Percentiles rank a stretch among this genome's conserved stretches.
Evolutionary conservation across 2,113 vertebrate species (phyloP).

Genomic region (Atrichornis clamosus): DNA sequence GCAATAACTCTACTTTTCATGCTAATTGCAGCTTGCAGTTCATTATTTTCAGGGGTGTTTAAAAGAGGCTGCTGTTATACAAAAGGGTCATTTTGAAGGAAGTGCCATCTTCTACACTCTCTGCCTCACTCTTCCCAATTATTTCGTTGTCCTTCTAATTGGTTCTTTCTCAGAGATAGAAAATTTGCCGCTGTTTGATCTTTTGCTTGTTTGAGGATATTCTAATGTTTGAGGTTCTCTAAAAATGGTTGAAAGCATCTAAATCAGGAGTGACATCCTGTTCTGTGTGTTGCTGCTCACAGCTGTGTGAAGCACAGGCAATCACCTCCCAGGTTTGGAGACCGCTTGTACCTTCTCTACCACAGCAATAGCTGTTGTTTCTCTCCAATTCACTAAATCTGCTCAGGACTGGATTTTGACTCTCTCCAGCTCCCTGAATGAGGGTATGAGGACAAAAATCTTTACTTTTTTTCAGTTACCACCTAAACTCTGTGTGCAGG

Average conservation of each 20-base stretch:
- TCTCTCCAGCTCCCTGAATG: not conserved
- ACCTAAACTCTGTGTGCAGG: not conserved
- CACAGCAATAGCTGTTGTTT: not conserved
- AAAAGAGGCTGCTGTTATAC: not conserved
- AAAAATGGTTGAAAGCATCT: not conserved
- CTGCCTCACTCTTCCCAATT: not conserved
- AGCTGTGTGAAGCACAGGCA: not conserved
- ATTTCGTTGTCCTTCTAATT: not conserved
- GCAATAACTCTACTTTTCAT: not conserved
- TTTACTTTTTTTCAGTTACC: not conserved
- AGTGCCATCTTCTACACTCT: not conserved
- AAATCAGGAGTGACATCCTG: not conserved
- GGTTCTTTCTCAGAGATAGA: not conserved
- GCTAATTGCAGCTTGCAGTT: not conserved
- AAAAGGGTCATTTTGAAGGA: slow-evolving; percentile 5
- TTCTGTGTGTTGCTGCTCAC: not conserved
- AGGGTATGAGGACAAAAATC: not conserved
- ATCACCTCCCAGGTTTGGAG: not conserved
- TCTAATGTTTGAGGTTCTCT: not conserved
- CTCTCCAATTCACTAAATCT: not conserved
- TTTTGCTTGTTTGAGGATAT: not conserved
- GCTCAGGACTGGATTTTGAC: not conserved
- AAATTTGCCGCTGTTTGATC: not conserved
- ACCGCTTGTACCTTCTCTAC: not conserved
- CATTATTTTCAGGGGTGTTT: not conserved